A percentile compares a stretch with the other conserved stretches of the same genome.
Conservation (phyloP, 2,888 invertebrate species). For the Diplolepis rosae region DNA sequence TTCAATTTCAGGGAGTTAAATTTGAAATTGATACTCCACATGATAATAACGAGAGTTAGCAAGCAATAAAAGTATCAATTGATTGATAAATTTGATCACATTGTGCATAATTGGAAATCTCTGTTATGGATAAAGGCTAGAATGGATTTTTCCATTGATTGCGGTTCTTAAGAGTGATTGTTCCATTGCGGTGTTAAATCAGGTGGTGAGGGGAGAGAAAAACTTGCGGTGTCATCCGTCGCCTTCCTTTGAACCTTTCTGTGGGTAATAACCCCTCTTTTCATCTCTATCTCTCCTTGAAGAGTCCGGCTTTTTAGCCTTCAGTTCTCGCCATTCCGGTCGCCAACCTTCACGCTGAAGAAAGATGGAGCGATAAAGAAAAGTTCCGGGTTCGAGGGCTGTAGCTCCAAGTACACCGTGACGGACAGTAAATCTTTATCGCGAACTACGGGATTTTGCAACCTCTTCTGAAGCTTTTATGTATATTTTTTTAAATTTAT, state of each 20-base stretch:
- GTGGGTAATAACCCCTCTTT: constrained; percentile 45
- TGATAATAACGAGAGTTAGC: too few species aligned
- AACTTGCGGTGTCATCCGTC: constrained; percentile 45
- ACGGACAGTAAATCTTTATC: constrained; percentile 52
- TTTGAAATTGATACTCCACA: too few species aligned
- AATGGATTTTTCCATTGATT: constrained; percentile 24
- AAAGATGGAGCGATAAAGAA: constrained; percentile 48
- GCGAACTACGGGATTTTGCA: constrained; percentile 42
- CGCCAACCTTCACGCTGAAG: constrained; percentile 41
- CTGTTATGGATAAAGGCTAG: neutral
- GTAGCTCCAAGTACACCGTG: constrained; percentile 41
- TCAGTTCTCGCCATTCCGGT: constrained; percentile 45
- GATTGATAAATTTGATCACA: neutral
- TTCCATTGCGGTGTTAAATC: constrained; percentile 41
- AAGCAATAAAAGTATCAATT: too few species aligned
- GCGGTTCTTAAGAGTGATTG: constrained; percentile 15
- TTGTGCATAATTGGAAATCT: neutral
- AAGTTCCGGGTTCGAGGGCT: constrained; percentile 47
- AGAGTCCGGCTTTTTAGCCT: constrained; percentile 50
- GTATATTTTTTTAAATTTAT: neutral
- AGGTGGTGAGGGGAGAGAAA: constrained; percentile 32
- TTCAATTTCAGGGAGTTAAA: too few species aligned
- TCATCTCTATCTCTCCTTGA: constrained; percentile 33
- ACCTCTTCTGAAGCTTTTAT: neutral
- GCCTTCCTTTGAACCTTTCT: constrained; percentile 46